These are phyloP conservation scores for Magallana gigas DNA, from an alignment of 1,140 invertebrate genomes.

Conservation along the genomic window DNA sequence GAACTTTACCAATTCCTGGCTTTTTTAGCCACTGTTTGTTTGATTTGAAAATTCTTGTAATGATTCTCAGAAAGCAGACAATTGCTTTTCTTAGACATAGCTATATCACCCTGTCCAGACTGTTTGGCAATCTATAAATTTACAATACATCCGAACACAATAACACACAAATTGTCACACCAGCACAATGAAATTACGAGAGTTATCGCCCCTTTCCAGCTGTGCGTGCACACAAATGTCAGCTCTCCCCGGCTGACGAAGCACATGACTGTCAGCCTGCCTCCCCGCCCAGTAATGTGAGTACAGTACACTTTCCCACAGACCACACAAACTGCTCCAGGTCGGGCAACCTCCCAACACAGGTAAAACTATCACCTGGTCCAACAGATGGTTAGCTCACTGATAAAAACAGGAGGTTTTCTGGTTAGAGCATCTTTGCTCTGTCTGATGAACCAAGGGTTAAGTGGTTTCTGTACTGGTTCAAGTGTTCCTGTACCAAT, in stretches of 20 bases:
- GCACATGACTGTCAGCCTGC: slow-evolving; percentile 21
- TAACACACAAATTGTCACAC: neutral
- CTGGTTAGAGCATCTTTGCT: slow-evolving; percentile 8
- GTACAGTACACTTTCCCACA: neutral
- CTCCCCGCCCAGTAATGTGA: slow-evolving; percentile 23
- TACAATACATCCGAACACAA: neutral
- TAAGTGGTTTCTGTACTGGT: no score
- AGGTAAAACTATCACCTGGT: slow-evolving; percentile 24
- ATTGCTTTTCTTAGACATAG: no score
- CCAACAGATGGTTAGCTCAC: slow-evolving; percentile 4
- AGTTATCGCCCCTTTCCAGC: slow-evolving; percentile 25
- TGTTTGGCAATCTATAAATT: neutral
- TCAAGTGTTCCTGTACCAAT: no score
- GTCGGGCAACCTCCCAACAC: neutral
- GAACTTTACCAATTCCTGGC: no score
- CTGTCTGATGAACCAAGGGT: neutral
- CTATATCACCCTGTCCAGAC: neutral
- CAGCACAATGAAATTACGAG: neutral
- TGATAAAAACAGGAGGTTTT: neutral
- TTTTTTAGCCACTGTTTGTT: no score
- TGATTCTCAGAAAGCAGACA: no score
- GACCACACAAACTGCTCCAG: slow-evolving; percentile 15
- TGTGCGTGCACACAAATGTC: neutral
- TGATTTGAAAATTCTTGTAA: no score
- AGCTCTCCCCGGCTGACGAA: neutral